Base-by-base conservation (phyloP, 2,113 vertebrate species). In the Dinomys branickii region DNA sequence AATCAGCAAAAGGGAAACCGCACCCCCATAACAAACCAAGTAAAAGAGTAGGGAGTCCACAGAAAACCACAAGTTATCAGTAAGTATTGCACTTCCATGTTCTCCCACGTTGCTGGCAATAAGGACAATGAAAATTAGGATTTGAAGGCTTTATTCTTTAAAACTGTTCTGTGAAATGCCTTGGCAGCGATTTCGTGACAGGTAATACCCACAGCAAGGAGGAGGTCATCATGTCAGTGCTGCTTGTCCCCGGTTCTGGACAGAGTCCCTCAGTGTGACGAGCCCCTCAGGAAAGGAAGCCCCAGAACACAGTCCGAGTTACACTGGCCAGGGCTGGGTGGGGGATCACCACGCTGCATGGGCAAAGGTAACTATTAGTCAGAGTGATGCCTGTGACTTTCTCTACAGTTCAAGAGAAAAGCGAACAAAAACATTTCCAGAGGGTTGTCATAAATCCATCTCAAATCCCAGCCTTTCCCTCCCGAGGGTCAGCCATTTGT, bases 41-140 rank as follows among this genome's bases (percentile, higher is more conserved):
- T 28, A 67, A 26, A 88, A 89, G 65, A 93, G 14, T 28, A 71
- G 38, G 24, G 81, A 94, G 85, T 65, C 93, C 24, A 63, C 7
- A 78, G 75, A 85, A 73, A 83, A 88, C 63, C 44, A 85, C 9
- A 88, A 75, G 12, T 85, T 59, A 67, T 88, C 50, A 47, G 16
- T 41, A 81, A 94, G 54, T 54, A 56, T 17, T 26, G 56, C 13
- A 41, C 41, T 73, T 65, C 65, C 77, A 85, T 30, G 65, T 67
- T 6, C 22, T 65, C 50, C 84, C 28, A 2, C 41, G 30, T 16
- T 84, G 22, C 84, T 35, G 85, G 28, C 33, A 82, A 54, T 17
- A 78, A 93, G 59, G 47, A 88, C 88, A 87, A 88, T 63, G 11
- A 85, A 91, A 82, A n/a, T 58, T 35, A 81, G 73, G 54, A 78